Evolutionary conservation across 2,888 invertebrate genomes (phyloP).

Genomic region (Mythimna lalbum): DNA sequence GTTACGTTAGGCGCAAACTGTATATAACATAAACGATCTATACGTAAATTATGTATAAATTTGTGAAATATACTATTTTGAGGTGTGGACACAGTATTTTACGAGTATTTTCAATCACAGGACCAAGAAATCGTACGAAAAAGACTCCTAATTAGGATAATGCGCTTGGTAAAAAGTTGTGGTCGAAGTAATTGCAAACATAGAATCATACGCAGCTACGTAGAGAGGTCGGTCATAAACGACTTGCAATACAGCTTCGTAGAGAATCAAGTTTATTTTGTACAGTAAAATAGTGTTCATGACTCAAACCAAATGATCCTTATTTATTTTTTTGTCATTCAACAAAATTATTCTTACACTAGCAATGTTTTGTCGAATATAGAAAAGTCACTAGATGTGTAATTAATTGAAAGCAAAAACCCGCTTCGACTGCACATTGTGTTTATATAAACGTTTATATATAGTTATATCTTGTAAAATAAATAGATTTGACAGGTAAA

Average conservation of each 20-base stretch:
- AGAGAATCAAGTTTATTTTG: background rate
- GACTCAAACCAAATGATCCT: constrained; percentile 37
- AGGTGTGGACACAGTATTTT: constrained; percentile 57
- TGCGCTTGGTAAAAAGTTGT: constrained; percentile 21
- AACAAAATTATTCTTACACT: constrained; percentile 74
- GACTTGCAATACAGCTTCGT: constrained; percentile 6
- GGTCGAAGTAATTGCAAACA: constrained; percentile 13
- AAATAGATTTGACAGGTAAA: constrained; percentile 41
- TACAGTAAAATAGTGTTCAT: constrained; percentile 48
- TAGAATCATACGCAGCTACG: constrained; percentile 7
- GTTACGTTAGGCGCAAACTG: constrained; percentile 57
- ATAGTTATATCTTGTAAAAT: constrained; percentile 60
- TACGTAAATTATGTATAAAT: constrained; percentile 56
- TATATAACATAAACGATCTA: constrained; percentile 59
- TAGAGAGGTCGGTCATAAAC: constrained; percentile 27
- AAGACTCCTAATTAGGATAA: constrained; percentile 41
- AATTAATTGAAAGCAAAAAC: constrained; percentile 65
- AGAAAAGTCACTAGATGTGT: constrained; percentile 77
- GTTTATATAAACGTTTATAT: constrained; percentile 64
- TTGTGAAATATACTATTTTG: constrained; percentile 49
- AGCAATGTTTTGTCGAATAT: constrained; percentile 69
- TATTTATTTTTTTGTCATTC: constrained; percentile 45
- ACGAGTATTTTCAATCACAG: constrained; percentile 44
- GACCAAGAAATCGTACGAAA: constrained; percentile 47
- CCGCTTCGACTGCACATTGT: constrained; percentile 77